Conservation (phyloP, 2,888 invertebrate genomes). For the Rhagonycha lutea region DNA sequence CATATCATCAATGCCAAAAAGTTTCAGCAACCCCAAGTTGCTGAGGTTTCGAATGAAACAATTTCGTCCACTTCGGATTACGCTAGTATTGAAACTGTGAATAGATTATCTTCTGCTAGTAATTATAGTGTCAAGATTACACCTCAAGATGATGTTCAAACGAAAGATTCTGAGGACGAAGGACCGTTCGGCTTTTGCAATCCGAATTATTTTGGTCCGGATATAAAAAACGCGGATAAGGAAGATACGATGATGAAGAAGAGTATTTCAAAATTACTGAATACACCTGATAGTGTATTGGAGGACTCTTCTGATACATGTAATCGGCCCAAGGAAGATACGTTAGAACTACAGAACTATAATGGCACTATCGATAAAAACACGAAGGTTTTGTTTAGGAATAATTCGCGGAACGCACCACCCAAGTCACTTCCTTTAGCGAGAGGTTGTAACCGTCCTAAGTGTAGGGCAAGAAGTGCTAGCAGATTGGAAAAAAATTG, state of each 20-base stretch:
- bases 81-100: slow-evolving; percentile 73
- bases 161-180: slow-evolving; percentile 44
- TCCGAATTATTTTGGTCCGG: slow-evolving; percentile 75
- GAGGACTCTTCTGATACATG: slow-evolving; percentile 20
- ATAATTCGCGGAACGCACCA: slow-evolving; percentile 47
- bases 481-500: slow-evolving; percentile 59
- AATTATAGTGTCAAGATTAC: slow-evolving; percentile 55
- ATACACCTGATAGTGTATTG: slow-evolving; percentile 64
- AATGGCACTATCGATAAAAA: slow-evolving; percentile 46
- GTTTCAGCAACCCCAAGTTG: slow-evolving; percentile 60
- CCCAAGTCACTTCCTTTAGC: slow-evolving; percentile 58
- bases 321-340: slow-evolving; percentile 38
- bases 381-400: slow-evolving; percentile 50
- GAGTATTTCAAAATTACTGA: slow-evolving; percentile 55
- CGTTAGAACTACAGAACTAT: slow-evolving; percentile 49
- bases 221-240: slow-evolving; percentile 55
- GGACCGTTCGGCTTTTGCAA: slow-evolving; percentile 72
- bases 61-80: slow-evolving; percentile 76
- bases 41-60: slow-evolving; percentile 60
- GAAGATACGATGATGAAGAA: slow-evolving; percentile 34
- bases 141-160: slow-evolving; percentile 49
- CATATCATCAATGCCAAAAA: slow-evolving; percentile 62
- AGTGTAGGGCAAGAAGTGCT: slow-evolving; percentile 61
- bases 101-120: slow-evolving; percentile 59
- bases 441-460: slow-evolving; percentile 50